phyloP scores from a whole-genome alignment of 2,797 vertebrate genomes.

The Oreochromis mossambicus region DNA sequence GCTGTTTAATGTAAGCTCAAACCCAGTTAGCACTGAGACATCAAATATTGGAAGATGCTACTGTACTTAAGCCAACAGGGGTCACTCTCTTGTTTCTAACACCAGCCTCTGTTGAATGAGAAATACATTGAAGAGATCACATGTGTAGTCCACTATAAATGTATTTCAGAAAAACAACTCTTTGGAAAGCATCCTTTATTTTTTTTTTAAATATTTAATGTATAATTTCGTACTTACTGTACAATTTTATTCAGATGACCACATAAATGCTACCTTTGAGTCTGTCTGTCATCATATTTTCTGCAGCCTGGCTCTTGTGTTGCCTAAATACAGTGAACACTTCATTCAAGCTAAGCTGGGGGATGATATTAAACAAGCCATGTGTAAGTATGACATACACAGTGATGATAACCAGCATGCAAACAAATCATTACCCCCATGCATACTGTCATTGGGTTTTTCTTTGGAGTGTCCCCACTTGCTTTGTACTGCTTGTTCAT shows the following conservation, averaged over 20 bases:
- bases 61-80: constrained; percentile 42
- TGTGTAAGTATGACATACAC: constrained; percentile 83
- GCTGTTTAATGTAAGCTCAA: background rate
- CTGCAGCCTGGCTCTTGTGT: constrained; percentile 90
- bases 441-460: background rate
- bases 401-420: background rate
- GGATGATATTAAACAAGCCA: constrained; percentile 87
- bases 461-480: constrained; percentile 2
- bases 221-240: accelerated
- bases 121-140: background rate
- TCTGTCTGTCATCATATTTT: constrained; percentile 39
- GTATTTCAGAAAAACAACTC: background rate
- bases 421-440: background rate
- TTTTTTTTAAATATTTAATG: background rate
- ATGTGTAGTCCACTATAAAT: background rate
- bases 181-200: background rate
- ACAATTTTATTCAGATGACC: background rate
- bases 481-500: constrained; percentile 7
- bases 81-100: constrained; percentile 46
- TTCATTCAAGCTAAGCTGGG: constrained; percentile 96
- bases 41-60: constrained; percentile 11
- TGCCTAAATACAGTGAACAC: constrained; percentile 97
- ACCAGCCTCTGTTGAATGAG: background rate
- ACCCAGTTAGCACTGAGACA: background rate
- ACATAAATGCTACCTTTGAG: background rate